These are phyloP conservation scores for Acromyrmex echinatior DNA, from an alignment of 1,140 invertebrate species.

Conservation along the genomic window DNA sequence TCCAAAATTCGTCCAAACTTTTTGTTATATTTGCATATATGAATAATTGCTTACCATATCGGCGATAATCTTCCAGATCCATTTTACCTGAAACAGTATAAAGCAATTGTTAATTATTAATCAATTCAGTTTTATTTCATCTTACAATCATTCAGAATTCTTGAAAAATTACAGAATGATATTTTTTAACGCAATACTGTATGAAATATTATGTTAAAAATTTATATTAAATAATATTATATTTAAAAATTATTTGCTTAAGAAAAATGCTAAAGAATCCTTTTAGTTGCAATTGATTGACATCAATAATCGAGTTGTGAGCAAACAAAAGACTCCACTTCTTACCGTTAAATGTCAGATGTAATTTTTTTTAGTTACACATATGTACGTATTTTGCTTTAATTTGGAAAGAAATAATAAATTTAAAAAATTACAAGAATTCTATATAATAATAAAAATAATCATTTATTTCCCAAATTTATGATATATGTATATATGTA, in stretches of 20 bases:
- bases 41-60: constrained; percentile 83
- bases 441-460: neutral
- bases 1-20: neutral
- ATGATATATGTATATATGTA: neutral
- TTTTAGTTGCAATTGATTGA: constrained; percentile 37
- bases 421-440: neutral
- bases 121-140: neutral
- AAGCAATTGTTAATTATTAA: neutral
- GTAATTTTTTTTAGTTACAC: neutral
- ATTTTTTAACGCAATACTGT: neutral
- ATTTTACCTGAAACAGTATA: constrained; percentile 77
- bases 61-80: constrained; percentile 87
- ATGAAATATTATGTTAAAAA: neutral
- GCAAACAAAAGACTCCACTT: constrained; percentile 1
- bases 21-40: neutral
- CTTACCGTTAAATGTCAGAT: constrained; percentile 22
- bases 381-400: neutral
- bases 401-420: neutral
- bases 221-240: neutral
- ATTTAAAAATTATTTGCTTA: constrained; percentile 1
- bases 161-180: neutral
- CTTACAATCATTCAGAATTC: neutral
- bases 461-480: neutral
- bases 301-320: neutral
- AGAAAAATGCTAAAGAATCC: neutral